A percentile compares a stretch with the other conserved stretches of the same genome.
These are phyloP conservation scores for Somateria mollissima DNA, from an alignment of 2,797 vertebrate genomes.

Conservation along the genomic window DNA sequence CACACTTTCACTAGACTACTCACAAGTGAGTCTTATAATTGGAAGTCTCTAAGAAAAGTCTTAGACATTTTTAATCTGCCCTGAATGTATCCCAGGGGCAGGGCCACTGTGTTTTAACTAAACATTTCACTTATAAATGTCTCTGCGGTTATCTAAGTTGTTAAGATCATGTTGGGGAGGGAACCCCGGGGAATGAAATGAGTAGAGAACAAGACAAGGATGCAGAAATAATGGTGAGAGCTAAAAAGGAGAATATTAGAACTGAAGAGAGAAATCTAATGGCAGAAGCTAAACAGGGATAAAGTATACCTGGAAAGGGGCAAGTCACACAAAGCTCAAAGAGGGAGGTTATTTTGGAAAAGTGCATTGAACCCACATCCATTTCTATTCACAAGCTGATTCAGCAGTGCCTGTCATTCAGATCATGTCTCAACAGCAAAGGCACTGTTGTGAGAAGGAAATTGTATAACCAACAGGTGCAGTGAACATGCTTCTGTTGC, in stretches of 20 bases:
- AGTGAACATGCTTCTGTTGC: slow-evolving; percentile 49
- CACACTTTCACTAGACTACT: neutral
- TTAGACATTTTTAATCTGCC: neutral
- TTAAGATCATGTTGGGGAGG: neutral
- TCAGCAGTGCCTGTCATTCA: slow-evolving; percentile 62
- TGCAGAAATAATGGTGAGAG: neutral
- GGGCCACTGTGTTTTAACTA: slow-evolving; percentile 11
- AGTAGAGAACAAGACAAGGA: neutral
- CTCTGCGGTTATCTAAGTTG: slow-evolving; percentile 7
- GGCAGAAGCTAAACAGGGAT: neutral
- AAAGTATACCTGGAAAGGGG: neutral
- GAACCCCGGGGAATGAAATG: neutral
- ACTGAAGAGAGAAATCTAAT: neutral
- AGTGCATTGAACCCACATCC: neutral
- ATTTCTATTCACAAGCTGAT: slow-evolving; percentile 65
- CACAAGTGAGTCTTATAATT: neutral
- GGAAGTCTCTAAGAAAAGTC: neutral
- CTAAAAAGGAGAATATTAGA: slow-evolving; percentile 8
- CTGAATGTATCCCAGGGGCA: slow-evolving; percentile 34
- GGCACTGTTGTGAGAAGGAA: slow-evolving; percentile 60
- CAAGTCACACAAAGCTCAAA: neutral
- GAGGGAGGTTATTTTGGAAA: slow-evolving; percentile 40
- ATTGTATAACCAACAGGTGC: slow-evolving; percentile 67
- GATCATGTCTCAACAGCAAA: slow-evolving; percentile 68
- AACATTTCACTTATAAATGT: slow-evolving; percentile 15